phyloP scores from a whole-genome alignment of 2,113 vertebrate species.

The Pitta sordida region DNA sequence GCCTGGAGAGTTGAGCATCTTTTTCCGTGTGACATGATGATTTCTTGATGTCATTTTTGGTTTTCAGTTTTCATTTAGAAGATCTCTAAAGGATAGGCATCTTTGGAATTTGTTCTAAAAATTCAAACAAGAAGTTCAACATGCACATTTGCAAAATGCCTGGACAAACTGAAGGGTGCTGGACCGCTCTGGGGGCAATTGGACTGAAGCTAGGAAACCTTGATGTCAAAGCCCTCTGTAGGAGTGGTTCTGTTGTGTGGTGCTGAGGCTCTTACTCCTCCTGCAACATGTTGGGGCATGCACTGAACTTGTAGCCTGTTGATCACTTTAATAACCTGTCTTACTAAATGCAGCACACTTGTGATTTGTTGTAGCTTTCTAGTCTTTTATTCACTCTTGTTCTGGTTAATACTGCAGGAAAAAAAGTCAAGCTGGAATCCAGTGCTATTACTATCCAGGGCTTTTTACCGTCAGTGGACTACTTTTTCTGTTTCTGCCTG shows the following conservation, averaged over 20 bases:
- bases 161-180: neutral
- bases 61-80: neutral
- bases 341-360: neutral
- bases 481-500: neutral
- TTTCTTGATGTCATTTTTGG: neutral
- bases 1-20: neutral
- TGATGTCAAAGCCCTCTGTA: rapidly evolving
- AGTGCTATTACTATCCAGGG: neutral
- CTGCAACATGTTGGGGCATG: rapidly evolving
- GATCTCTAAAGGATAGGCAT: neutral
- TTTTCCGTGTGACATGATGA: neutral
- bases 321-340: neutral
- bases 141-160: rapidly evolving
- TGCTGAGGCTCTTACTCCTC: neutral
- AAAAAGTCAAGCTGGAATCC: neutral
- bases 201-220: neutral
- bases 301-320: neutral
- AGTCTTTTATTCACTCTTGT: neutral
- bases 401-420: neutral
- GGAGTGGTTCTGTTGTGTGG: neutral
- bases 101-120: neutral
- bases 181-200: neutral
- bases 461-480: neutral
- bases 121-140: neutral
- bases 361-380: neutral